These are phyloP conservation scores for Cheilosia vernalis DNA, from an alignment of 2,888 invertebrate species.

Conservation along the genomic window DNA sequence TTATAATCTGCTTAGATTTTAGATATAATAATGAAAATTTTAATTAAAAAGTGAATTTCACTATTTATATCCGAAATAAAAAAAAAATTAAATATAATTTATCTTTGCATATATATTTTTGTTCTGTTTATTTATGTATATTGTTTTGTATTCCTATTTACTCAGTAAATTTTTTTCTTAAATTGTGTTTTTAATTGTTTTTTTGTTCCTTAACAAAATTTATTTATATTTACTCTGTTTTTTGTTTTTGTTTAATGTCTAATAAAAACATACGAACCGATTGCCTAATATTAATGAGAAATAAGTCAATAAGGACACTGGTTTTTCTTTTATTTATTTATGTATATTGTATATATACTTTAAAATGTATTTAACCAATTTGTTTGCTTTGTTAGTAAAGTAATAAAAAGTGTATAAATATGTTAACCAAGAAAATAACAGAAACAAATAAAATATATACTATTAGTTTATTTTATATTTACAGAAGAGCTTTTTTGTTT, in stretches of 20 bases:
- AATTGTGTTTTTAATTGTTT: not conserved
- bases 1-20: conserved; percentile 69
- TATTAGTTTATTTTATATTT: conserved; percentile 56
- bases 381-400: conserved; percentile 23
- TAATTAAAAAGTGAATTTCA: conserved; percentile 73
- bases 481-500: conserved; percentile 49
- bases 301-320: conserved; percentile 74
- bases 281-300: conserved; percentile 51
- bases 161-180: conserved; percentile 51
- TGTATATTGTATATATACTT: conserved; percentile 42
- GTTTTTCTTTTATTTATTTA: conserved; percentile 30
- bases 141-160: conserved; percentile 69
- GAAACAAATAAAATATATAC: not conserved
- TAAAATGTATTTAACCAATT: conserved; percentile 47
- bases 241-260: conserved; percentile 26
- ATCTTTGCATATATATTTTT: conserved; percentile 48
- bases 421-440: conserved; percentile 28
- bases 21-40: conserved; percentile 73
- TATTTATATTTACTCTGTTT: conserved; percentile 52
- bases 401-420: conserved; percentile 70
- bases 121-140: conserved; percentile 64
- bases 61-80: conserved; percentile 68
- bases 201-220: conserved; percentile 52
- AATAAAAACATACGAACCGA: conserved; percentile 40
- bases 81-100: conserved; percentile 58